These are phyloP conservation scores for Polydrusus cervinus DNA, from an alignment of 2,888 invertebrate genomes.

Conservation along the genomic window DNA sequence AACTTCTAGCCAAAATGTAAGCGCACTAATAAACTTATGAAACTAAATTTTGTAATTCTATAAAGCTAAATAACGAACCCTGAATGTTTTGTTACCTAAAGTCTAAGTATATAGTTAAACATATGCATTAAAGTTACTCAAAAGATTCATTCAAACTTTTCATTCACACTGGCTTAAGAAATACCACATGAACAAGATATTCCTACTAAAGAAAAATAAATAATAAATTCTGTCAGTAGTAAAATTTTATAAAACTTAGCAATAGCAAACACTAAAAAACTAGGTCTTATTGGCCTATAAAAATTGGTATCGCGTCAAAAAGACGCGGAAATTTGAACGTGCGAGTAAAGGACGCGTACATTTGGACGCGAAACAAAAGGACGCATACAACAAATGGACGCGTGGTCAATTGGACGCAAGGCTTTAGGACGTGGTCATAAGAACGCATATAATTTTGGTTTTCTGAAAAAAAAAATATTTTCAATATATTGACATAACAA, in stretches of 20 bases:
- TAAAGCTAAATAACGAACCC: conserved; percentile 50
- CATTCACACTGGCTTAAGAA: conserved; percentile 20
- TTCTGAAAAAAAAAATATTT: too few relatives aligned
- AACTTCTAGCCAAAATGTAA: conserved; percentile 38
- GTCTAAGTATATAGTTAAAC: conserved; percentile 31
- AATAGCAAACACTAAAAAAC: not conserved
- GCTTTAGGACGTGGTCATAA: too few relatives aligned
- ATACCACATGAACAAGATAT: conserved; percentile 27
- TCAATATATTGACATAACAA: too few relatives aligned
- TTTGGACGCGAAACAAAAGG: too few relatives aligned
- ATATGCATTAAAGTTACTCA: conserved; percentile 40
- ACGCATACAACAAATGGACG: too few relatives aligned
- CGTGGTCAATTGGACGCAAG: too few relatives aligned
- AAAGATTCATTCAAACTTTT: conserved; percentile 13
- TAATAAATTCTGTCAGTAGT: conserved; percentile 17
- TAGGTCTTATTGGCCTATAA: not conserved
- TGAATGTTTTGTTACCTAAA: conserved; percentile 46
- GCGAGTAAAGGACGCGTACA: too few relatives aligned
- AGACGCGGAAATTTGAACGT: too few relatives aligned
- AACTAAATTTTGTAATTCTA: conserved; percentile 42
- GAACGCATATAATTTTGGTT: too few relatives aligned
- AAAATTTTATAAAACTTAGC: not conserved
- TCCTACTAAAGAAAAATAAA: conserved; percentile 38
- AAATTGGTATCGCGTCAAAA: too few relatives aligned
- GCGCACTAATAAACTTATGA: conserved; percentile 37